A percentile compares a stretch with the other conserved stretches of the same genome.
These are phyloP conservation scores for Diceros bicornis DNA, from an alignment of 2,797 vertebrate species.

Conservation along the genomic window DNA sequence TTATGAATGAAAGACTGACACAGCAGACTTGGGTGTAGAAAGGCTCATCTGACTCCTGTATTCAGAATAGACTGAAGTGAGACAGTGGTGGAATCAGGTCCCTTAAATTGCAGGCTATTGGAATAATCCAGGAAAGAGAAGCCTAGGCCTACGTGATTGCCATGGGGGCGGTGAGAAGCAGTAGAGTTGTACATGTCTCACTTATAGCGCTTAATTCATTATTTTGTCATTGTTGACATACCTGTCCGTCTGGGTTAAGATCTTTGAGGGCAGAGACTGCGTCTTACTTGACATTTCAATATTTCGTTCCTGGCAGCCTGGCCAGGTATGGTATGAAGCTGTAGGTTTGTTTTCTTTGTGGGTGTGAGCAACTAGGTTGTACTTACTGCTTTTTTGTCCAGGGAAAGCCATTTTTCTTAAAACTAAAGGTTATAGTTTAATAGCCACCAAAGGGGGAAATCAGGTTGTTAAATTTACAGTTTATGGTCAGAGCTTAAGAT, in stretches of 20 bases:
- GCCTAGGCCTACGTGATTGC: background rate
- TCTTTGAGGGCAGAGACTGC: background rate
- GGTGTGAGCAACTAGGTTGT: background rate
- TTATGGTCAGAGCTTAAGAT: background rate
- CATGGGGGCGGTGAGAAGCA: accelerated
- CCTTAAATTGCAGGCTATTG: background rate
- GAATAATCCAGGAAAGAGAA: background rate
- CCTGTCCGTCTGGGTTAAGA: background rate
- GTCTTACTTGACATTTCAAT: slow-evolving; percentile 51
- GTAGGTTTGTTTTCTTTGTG: background rate
- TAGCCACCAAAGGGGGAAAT: slow-evolving; percentile 2
- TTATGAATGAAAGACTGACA: background rate
- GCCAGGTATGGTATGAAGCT: background rate
- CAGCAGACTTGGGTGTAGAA: background rate
- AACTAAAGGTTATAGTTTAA: slow-evolving; percentile 45
- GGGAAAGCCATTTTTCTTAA: slow-evolving; percentile 44
- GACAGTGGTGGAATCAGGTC: background rate
- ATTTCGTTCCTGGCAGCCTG: background rate
- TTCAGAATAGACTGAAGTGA: background rate
- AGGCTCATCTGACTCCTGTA: background rate
- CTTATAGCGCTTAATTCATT: background rate
- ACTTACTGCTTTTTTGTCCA: slow-evolving; percentile 13
- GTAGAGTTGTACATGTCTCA: background rate
- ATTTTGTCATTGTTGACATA: background rate
- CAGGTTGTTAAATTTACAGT: slow-evolving; percentile 31